phyloP scores from a whole-genome alignment of 2,113 vertebrate genomes.

The Clarias magur region DNA sequence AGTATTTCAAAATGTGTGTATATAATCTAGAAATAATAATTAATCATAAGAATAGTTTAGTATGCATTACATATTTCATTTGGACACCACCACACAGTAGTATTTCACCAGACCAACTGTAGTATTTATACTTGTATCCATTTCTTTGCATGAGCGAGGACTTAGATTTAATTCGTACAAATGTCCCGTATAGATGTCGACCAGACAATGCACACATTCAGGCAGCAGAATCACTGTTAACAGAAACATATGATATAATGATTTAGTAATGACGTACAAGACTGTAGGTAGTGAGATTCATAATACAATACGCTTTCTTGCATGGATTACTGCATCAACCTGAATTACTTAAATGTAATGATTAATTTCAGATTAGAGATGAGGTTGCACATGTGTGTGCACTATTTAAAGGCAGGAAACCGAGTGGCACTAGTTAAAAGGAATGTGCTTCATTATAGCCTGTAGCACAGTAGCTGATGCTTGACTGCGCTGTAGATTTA shows the following conservation, averaged over 20 bases:
- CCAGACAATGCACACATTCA: not conserved
- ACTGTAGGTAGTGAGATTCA: not conserved
- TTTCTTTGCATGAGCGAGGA: not conserved
- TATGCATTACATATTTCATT: not conserved
- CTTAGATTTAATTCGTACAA: not conserved
- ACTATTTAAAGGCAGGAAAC: slow-evolving; percentile 3
- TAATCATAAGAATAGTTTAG: not conserved
- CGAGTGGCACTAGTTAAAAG: slow-evolving; percentile 10
- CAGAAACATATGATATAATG: not conserved
- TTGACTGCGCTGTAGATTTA: slow-evolving; percentile 32
- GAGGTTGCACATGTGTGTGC: not conserved
- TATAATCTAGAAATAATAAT: not conserved
- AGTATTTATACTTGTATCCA: not conserved
- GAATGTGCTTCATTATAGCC: not conserved
- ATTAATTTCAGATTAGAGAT: not conserved
- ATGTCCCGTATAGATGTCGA: no score
- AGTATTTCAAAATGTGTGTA: not conserved
- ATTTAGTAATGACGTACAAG: not conserved
- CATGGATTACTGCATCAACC: not conserved
- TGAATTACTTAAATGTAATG: not conserved
- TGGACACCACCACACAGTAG: not conserved
- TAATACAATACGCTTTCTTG: not conserved
- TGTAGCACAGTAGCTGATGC: slow-evolving; percentile 5
- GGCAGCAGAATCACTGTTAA: not conserved
- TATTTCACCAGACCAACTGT: not conserved